phyloP scores from a whole-genome alignment of 2,797 vertebrate species.

The Anabacerthia variegaticeps region DNA sequence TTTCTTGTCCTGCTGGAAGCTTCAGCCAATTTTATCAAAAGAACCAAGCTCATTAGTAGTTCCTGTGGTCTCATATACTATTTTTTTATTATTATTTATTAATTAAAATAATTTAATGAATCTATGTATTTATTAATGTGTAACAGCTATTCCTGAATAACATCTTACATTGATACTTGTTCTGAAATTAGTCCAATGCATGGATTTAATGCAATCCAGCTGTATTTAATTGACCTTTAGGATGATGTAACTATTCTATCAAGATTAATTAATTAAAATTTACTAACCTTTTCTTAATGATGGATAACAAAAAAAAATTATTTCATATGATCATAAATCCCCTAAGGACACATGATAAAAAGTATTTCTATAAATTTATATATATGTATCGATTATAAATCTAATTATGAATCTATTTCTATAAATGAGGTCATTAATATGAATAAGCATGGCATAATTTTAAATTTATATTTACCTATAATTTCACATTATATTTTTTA shows the following conservation, averaged over 20 bases:
- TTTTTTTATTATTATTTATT: background rate
- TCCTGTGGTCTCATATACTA: rapidly evolving
- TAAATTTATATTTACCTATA: background rate
- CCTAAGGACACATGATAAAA: background rate
- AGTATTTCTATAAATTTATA: background rate
- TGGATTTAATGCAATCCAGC: background rate
- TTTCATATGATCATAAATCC: background rate
- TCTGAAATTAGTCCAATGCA: background rate
- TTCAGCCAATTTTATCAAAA: background rate
- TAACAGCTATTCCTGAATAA: background rate
- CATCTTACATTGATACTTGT: background rate
- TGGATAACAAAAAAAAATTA: background rate
- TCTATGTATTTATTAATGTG: background rate
- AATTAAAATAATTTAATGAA: background rate
- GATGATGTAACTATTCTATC: background rate
- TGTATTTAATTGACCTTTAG: background rate
- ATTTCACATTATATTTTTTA: background rate
- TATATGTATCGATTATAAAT: no score
- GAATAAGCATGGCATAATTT: rapidly evolving
- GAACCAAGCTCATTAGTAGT: background rate
- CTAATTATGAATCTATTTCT: background rate
- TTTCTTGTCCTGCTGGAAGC: background rate
- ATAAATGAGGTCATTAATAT: background rate
- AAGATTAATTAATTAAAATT: background rate
- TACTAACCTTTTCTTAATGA: background rate